These are phyloP conservation scores for Meleagris gallopavo DNA, from an alignment of 2,113 vertebrate genomes.

Conservation along the genomic window DNA sequence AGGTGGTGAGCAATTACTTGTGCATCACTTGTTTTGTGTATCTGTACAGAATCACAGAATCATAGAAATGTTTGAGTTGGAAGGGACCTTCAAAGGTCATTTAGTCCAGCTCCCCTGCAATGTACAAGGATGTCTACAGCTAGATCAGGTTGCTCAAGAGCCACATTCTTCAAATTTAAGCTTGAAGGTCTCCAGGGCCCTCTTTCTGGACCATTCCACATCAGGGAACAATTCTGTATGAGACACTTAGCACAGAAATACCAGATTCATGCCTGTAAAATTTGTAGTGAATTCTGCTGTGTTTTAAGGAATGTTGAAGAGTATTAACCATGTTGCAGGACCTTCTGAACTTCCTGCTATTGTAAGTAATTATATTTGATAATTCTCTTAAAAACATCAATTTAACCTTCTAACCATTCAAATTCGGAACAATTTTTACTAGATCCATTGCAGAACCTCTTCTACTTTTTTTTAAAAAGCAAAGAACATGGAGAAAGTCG, in stretches of 20 bases:
- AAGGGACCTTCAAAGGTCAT: too few species aligned
- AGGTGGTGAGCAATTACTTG: too few species aligned
- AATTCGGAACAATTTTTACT: not conserved
- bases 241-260: not conserved
- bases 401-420: not conserved
- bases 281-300: not conserved
- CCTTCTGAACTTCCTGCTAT: not conserved
- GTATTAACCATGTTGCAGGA: not conserved
- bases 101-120: too few species aligned
- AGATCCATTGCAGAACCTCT: not conserved
- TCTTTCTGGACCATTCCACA: not conserved
- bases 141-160: too few species aligned
- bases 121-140: too few species aligned
- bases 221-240: not conserved
- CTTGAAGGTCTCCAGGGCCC: not conserved
- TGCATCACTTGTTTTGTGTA: too few species aligned
- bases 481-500: not conserved
- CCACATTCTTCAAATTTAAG: too few species aligned
- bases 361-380: not conserved
- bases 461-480: not conserved
- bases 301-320: not conserved
- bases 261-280: not conserved
- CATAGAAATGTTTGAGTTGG: too few species aligned
- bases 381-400: not conserved
- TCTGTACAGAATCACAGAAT: too few species aligned